Percentiles rank a stretch among this genome's conserved stretches.
Evolutionary conservation across 2,888 invertebrate genomes (phyloP).

Genomic region (Lepidochrysops patricia): DNA sequence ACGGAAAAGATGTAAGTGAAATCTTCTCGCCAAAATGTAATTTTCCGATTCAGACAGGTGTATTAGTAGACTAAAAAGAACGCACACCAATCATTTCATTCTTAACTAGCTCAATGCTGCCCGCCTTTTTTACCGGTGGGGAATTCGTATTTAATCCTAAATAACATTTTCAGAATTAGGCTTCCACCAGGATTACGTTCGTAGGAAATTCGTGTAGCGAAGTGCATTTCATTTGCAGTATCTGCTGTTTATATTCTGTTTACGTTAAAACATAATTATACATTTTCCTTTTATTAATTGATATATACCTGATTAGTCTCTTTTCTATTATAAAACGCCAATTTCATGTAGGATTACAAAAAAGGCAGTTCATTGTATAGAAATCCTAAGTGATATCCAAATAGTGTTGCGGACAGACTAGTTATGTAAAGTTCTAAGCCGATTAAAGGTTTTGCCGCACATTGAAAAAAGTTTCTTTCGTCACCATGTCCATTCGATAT

Average conservation of each 20-base stretch:
- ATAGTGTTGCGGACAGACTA: slow-evolving; percentile 7
- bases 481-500: background rate
- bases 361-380: background rate
- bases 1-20: background rate
- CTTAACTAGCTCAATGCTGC: background rate
- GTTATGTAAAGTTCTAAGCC: slow-evolving; percentile 11
- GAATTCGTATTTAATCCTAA: background rate
- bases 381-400: background rate
- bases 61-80: slow-evolving; percentile 2
- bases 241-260: too few relatives aligned
- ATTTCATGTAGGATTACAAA: background rate
- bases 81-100: background rate
- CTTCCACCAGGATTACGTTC: background rate
- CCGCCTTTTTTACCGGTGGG: background rate
- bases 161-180: background rate
- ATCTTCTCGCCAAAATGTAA: background rate
- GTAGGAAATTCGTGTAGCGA: background rate
- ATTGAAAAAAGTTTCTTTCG: background rate
- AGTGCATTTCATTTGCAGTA: background rate
- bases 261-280: too few relatives aligned
- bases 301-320: too few relatives aligned
- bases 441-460: slow-evolving; percentile 5
- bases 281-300: too few relatives aligned
- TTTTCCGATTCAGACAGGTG: background rate
- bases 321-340: too few relatives aligned